Conservation (phyloP, 2,797 vertebrate species). For the Brachyalestes nurse region DNA sequence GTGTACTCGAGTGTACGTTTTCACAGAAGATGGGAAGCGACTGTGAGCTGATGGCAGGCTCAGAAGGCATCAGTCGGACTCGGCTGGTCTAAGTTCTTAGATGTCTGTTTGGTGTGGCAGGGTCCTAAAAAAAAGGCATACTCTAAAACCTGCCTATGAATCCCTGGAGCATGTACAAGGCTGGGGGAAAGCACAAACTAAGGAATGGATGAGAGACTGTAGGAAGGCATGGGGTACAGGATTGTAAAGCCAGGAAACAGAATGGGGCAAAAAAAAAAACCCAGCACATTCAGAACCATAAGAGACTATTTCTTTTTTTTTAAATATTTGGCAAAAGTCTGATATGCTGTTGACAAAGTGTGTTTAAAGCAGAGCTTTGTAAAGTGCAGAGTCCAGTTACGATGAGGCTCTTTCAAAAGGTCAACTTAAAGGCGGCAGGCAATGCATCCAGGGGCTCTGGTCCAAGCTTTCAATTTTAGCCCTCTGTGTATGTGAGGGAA, state of each 20-base stretch:
- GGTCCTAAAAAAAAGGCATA: background rate
- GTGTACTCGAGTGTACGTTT: background rate
- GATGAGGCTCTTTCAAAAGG: conserved; percentile 6
- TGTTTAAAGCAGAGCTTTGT: conserved; percentile 4
- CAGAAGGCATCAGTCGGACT: background rate
- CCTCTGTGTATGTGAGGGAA: background rate
- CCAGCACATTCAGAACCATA: background rate
- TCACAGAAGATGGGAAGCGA: background rate
- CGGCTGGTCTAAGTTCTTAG: background rate
- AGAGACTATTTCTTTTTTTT: background rate
- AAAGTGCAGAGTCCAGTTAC: background rate
- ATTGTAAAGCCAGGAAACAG: background rate
- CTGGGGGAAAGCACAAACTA: background rate
- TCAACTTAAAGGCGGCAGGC: background rate
- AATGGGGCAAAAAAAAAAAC: background rate
- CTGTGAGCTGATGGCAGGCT: background rate
- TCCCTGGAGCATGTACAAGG: background rate
- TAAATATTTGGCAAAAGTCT: background rate
- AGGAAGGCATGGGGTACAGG: background rate
- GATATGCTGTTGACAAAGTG: conserved; percentile 3
- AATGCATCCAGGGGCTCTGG: conserved; percentile 1
- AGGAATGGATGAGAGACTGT: background rate
- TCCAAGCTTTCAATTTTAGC: background rate
- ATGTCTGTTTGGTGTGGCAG: background rate
- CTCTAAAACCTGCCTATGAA: background rate